Evolutionary conservation across 2,113 vertebrate genomes (phyloP), one percentile per base, ranked within the genome.

Genomic region (Ammodramus savannarum): DNA sequence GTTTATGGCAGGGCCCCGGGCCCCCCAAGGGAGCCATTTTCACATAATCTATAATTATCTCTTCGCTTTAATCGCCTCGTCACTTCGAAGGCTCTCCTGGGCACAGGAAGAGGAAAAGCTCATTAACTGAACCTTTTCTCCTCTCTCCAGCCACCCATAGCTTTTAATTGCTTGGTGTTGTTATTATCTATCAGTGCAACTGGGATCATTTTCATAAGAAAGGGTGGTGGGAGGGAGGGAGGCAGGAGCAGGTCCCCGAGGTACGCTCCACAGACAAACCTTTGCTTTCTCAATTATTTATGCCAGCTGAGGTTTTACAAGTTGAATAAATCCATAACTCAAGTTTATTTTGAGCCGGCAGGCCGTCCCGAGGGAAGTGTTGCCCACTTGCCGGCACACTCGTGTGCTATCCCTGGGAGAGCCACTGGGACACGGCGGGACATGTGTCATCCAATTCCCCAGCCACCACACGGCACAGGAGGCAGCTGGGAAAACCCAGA

Each of bases 121-220:
- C 98, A 99, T 99, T 99, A 99, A 98, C 98, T 99, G 98, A 99
- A 98, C 97, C 97, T 98, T 99, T 98, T 98, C 97, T 98, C 98
- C 98, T 98, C 98, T 98, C 98, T 98, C 98, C 98, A 98, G 98
- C 98, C 98, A 98, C 98, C 98, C 96, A 98, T 98, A 95, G 98
- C 98, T 98, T 98, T 98, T 99, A 99, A 99, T 99, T 99, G 98
- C 99, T 98, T 98, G 98, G 98, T 98, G 98, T 97, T 97, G 98
- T 98, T 98, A 98, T 99, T 99, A 99, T 99, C 98, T 98, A 98
- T 97, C 96, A 98, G 98, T 98, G 98, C 97, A 98, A 98, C 93
- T 97, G 98, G 97, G 98, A 98, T 98, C 97, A 98, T 98, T 98
- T 98, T 98, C 98, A 98, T 98, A 98, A 98, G 98, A 98, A 98